Percentiles rank a stretch among this genome's conserved stretches.
phyloP scores from a whole-genome alignment of 2,888 invertebrate species.

The Dugesia japonica region DNA sequence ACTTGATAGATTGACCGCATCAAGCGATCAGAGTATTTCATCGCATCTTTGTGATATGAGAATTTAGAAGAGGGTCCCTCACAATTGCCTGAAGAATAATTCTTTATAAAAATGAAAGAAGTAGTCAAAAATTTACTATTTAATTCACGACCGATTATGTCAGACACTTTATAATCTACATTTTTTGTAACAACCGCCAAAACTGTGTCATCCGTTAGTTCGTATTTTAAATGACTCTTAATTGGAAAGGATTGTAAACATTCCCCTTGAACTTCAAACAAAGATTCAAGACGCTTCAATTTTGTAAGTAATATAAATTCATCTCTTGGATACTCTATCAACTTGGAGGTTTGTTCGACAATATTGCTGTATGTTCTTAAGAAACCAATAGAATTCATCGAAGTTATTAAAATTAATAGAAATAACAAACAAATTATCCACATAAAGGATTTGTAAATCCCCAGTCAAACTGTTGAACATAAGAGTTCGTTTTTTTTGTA shows the following conservation, averaged over 20 bases:
- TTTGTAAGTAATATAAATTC: not conserved
- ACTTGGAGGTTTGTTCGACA: not conserved
- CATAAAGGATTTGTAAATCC: not conserved
- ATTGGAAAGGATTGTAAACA: not conserved
- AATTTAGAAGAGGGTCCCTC: not conserved
- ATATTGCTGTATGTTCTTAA: not conserved
- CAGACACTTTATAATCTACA: not conserved
- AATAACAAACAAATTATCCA: not conserved
- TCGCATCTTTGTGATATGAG: not conserved
- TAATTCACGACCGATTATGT: not conserved
- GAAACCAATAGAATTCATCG: not conserved
- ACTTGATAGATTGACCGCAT: not conserved
- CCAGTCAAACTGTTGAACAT: not conserved
- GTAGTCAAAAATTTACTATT: not conserved
- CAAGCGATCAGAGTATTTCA: not conserved
- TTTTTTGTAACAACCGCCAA: not conserved
- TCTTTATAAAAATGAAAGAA: too few species aligned
- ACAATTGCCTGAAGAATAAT: not conserved
- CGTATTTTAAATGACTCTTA: not conserved
- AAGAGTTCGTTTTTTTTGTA: not conserved
- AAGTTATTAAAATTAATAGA: too few species aligned
- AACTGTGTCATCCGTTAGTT: not conserved
- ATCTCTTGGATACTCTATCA: not conserved
- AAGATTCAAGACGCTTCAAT: not conserved
- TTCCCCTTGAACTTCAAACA: not conserved